Percentiles rank a stretch among this genome's conserved stretches.
Evolutionary conservation across 2,797 vertebrate genomes (phyloP).

Genomic region (Vespertilio murinus): DNA sequence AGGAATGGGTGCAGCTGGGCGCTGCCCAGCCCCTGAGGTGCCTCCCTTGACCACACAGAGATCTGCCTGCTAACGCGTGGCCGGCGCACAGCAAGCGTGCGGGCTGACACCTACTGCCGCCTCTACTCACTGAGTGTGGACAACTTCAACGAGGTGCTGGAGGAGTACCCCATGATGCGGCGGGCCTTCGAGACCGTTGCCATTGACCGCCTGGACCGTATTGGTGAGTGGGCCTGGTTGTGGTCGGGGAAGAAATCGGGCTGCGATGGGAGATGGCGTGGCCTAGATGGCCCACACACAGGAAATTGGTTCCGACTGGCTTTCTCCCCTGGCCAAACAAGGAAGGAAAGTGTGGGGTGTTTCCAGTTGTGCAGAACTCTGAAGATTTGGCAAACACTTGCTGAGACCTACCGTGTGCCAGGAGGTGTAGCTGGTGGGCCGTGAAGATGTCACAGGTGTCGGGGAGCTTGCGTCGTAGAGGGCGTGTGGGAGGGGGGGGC

Average conservation of each 20-base stretch:
- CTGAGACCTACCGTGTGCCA: neutral
- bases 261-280: rapidly evolving
- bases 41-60: slow-evolving; percentile 83
- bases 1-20: rapidly evolving
- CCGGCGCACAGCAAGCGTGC: slow-evolving; percentile 94
- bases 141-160: slow-evolving; percentile 98
- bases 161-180: slow-evolving; percentile 99
- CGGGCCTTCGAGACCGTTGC: slow-evolving; percentile 96
- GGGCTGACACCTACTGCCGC: slow-evolving; percentile 96
- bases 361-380: neutral
- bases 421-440: too few species aligned
- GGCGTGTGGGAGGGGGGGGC: neutral
- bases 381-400: neutral
- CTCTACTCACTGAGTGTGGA: slow-evolving; percentile 97
- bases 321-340: too few species aligned
- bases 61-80: slow-evolving; percentile 97
- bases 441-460: rapidly evolving
- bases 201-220: slow-evolving; percentile 95
- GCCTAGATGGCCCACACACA: neutral
- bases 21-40: neutral
- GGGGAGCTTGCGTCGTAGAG: neutral
- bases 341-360: neutral
- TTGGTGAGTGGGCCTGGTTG: slow-evolving; percentile 86
- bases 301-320: neutral
- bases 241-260: neutral